Base-by-base conservation (phyloP, 1,140 invertebrate genomes). In the Euschistus heros region DNA sequence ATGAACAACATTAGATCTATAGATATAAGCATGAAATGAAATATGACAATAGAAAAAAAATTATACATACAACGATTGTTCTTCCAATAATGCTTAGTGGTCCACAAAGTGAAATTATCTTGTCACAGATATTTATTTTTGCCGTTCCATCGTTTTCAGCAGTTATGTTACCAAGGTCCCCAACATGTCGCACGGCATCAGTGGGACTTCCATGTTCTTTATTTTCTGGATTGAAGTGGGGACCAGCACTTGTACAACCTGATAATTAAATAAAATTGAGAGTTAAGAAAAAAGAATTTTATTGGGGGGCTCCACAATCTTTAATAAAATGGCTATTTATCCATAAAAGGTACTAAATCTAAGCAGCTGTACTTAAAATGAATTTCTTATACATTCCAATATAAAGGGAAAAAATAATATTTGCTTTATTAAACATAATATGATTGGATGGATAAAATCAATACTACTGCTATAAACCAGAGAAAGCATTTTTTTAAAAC, bases 171-270 rank as follows among this genome's bases (percentile, higher is more conserved):
- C 94, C 94, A 47, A 98, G 80, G 75, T 98, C 95, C 22, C 95
- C 95, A 69, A 89, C 84, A 75, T 98, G 95, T 60, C 90, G 83
- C 0, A 83, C 79, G 15, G 74, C 74, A 68, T 89, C 84, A 27
- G 73, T 73, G 10, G 94, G 94, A n/a, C 80, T 90, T 10, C 92
- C 95, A 75, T 98, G 96, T 0, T 86, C 86, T 71, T 88, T 87
- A 64, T 83, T 82, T 57, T 78, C 70, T 0, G 95, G 96, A 78
- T 99, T 99, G 78, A 93, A 99, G 78, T 99, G 97, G 0, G 91
- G 80, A 0, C 95, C 97, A 24, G 96, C 93, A 61, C 91, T 94
- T 3, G 86, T 92, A 76, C 97, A 99, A 0, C 95, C 94, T 84
- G 63, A 37, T 37, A 37, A 37, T 37, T 37, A 37, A 6, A 37